Evolutionary conservation across 2,888 invertebrate species (phyloP).

Genomic region (Gastracanthus pulcherrimus): DNA sequence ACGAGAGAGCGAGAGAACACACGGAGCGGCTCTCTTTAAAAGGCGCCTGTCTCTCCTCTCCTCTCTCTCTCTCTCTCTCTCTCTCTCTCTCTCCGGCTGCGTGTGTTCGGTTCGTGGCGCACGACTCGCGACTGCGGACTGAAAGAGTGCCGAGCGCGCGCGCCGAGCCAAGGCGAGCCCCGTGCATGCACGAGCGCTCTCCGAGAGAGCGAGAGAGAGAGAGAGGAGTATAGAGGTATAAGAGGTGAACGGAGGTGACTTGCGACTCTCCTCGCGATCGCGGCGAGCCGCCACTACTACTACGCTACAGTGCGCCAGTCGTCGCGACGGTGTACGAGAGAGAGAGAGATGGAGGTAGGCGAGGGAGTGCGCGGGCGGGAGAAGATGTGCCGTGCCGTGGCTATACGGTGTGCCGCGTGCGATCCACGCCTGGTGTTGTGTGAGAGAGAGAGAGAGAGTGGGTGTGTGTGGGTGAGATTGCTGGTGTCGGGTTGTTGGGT

Average conservation of each 20-base stretch:
- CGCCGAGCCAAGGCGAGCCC: slow-evolving; percentile 22
- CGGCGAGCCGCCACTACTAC: slow-evolving; percentile 40
- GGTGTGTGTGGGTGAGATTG: too few relatives aligned
- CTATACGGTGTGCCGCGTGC: slow-evolving; percentile 10
- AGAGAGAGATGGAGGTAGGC: slow-evolving; percentile 14
- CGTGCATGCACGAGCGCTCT: slow-evolving; percentile 11
- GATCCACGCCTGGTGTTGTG: not conserved
- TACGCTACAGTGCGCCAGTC: slow-evolving; percentile 12
- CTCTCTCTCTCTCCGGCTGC: slow-evolving; percentile 3
- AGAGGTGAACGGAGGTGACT: slow-evolving; percentile 76
- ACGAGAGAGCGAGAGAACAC: not conserved
- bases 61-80: slow-evolving; percentile 2
- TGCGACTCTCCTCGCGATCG: slow-evolving; percentile 69
- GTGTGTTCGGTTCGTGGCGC: slow-evolving; percentile 53
- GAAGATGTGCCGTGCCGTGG: slow-evolving; percentile 42
- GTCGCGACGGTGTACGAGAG: slow-evolving; percentile 15
- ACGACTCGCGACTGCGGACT: slow-evolving; percentile 57
- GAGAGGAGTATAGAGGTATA: slow-evolving; percentile 67
- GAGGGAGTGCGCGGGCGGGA: slow-evolving; percentile 53
- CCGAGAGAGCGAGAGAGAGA: slow-evolving; percentile 47
- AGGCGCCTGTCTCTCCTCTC: not conserved
- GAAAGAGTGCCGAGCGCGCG: slow-evolving; percentile 47
- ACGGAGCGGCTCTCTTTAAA: not conserved
- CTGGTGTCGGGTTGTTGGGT: too few relatives aligned
- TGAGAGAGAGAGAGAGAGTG: too few relatives aligned